These are phyloP conservation scores for Melanotus villosus DNA, from an alignment of 2,888 invertebrate species.

Conservation along the genomic window DNA sequence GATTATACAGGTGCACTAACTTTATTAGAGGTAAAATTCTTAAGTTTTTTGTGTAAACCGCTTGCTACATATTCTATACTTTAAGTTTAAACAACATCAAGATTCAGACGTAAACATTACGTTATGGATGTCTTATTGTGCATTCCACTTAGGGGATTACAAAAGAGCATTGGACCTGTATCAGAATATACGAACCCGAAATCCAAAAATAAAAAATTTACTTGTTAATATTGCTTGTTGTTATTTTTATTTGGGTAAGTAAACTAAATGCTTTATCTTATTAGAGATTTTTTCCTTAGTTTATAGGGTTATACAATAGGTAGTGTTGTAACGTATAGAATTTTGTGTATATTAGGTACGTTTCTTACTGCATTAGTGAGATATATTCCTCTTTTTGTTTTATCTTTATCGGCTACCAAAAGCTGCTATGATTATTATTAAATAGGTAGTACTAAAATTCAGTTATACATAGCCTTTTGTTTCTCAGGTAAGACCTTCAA, in stretches of 20 bases:
- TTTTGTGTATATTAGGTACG: too few species aligned
- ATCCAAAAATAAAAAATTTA: constrained; percentile 75
- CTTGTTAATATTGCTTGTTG: constrained; percentile 91
- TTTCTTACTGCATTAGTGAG: too few species aligned
- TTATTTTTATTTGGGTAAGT: constrained; percentile 93
- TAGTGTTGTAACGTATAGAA: too few species aligned
- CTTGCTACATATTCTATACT: constrained; percentile 47
- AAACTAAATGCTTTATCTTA: neutral
- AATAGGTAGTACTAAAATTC: too few species aligned
- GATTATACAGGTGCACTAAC: constrained; percentile 97
- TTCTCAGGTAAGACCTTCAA: too few species aligned
- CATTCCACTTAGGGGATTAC: constrained; percentile 96
- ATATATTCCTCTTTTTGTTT: too few species aligned
- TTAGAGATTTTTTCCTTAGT: neutral
- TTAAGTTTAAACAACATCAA: constrained; percentile 72
- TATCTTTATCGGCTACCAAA: too few species aligned
- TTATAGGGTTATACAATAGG: too few species aligned
- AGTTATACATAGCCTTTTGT: too few species aligned
- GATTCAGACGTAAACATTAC: constrained; percentile 73
- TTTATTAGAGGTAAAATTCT: constrained; percentile 82
- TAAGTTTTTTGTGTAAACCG: neutral
- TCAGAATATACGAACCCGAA: constrained; percentile 71
- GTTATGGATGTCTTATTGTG: constrained; percentile 95
- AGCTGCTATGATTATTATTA: too few species aligned
- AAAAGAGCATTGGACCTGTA: constrained; percentile 84